Evolutionary conservation across 2,113 vertebrate genomes (phyloP).

Genomic region (Podiceps cristatus): DNA sequence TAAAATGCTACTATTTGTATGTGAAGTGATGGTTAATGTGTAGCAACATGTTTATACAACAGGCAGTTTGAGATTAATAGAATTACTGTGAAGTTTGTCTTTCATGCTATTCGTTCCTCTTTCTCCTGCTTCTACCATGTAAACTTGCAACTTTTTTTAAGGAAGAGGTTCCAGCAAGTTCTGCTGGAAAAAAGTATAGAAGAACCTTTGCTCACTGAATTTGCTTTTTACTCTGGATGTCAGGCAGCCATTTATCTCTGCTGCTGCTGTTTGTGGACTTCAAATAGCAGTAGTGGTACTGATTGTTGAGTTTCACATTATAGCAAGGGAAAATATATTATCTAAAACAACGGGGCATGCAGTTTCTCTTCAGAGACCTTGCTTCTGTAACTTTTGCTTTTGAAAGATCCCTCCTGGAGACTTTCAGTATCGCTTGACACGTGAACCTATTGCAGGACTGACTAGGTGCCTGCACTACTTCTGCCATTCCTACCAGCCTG

Average conservation of each 20-base stretch:
- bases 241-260: not conserved
- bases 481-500: not conserved
- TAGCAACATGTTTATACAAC: not conserved
- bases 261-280: not conserved
- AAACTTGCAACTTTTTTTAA: not conserved
- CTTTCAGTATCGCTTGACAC: no score
- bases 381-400: not conserved
- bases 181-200: not conserved
- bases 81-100: not conserved
- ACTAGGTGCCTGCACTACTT: rapidly evolving
- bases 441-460: not conserved
- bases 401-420: not conserved
- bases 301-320: not conserved
- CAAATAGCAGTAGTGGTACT: not conserved
- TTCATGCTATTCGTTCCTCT: not conserved
- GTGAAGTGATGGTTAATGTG: not conserved
- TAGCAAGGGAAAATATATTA: not conserved
- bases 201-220: not conserved
- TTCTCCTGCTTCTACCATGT: not conserved
- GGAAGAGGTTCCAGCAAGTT: not conserved
- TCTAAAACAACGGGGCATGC: not conserved
- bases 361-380: not conserved
- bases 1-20: not conserved
- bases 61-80: not conserved
- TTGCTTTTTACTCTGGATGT: not conserved